Evolutionary conservation across 1,140 invertebrate genomes (phyloP).

Genomic region (Saxidomus purpurata): DNA sequence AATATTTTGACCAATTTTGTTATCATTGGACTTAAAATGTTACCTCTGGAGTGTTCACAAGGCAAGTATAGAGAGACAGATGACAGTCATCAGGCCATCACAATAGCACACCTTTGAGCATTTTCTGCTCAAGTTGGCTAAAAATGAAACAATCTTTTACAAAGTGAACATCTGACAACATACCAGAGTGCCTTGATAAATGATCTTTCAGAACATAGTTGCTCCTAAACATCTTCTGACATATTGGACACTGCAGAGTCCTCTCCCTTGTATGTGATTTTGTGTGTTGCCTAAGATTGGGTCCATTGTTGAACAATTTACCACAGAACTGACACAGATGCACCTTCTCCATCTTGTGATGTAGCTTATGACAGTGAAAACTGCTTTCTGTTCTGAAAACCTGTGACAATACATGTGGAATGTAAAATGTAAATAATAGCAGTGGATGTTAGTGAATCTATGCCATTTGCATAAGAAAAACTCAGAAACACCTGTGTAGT

Average conservation of each 20-base stretch:
- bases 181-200: constrained; percentile 34
- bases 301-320: constrained; percentile 35
- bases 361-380: constrained; percentile 3
- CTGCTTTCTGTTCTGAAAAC: constrained; percentile 22
- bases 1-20: no score
- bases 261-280: constrained; percentile 36
- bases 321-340: constrained; percentile 18
- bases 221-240: constrained; percentile 37
- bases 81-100: no score
- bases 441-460: neutral
- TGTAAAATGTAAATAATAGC: neutral
- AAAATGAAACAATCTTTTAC: no score
- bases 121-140: no score
- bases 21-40: no score
- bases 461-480: no score
- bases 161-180: neutral
- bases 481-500: no score
- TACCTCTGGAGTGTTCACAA: no score
- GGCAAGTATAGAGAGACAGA: no score
- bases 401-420: neutral
- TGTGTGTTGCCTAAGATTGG: constrained; percentile 31
- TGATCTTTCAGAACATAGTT: constrained; percentile 44
- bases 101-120: no score
- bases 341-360: constrained; percentile 14
- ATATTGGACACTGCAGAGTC: constrained; percentile 13